Conservation (phyloP, 2,888 invertebrate species). For the Tetheella fluctuosa region DNA sequence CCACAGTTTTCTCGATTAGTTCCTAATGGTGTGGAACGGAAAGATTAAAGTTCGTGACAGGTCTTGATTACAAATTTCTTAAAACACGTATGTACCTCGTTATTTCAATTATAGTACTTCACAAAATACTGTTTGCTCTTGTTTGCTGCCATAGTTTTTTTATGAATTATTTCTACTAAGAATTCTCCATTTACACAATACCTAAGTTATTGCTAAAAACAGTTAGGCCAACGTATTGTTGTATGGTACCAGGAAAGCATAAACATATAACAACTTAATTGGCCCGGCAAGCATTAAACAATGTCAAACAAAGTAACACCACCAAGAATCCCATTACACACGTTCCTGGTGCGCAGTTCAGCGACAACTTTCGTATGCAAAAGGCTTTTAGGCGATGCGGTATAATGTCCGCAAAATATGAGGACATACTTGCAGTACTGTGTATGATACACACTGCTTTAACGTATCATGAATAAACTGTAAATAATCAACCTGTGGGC, state of each 20-base stretch:
- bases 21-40: constrained; percentile 64
- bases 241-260: constrained; percentile 14
- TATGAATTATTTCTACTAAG: too few relatives aligned
- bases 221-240: constrained; percentile 8
- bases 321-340: constrained; percentile 40
- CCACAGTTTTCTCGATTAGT: constrained; percentile 63
- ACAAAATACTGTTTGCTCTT: neutral
- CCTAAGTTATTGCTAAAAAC: neutral
- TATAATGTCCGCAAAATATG: constrained; percentile 54
- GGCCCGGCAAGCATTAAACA: constrained; percentile 15
- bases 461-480: constrained; percentile 10
- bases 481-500: too few relatives aligned
- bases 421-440: constrained; percentile 30
- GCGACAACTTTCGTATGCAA: constrained; percentile 53
- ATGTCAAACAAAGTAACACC: constrained; percentile 23
- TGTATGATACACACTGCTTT: constrained; percentile 33
- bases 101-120: neutral
- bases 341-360: constrained; percentile 21
- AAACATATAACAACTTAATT: constrained; percentile 11
- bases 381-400: constrained; percentile 56
- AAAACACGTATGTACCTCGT: constrained; percentile 7
- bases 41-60: constrained; percentile 60
- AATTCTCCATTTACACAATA: too few relatives aligned
- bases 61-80: constrained; percentile 26
- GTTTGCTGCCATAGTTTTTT: too few relatives aligned